These are phyloP conservation scores for Eurypyga helias DNA, from an alignment of 2,113 vertebrate species.

Conservation along the genomic window DNA sequence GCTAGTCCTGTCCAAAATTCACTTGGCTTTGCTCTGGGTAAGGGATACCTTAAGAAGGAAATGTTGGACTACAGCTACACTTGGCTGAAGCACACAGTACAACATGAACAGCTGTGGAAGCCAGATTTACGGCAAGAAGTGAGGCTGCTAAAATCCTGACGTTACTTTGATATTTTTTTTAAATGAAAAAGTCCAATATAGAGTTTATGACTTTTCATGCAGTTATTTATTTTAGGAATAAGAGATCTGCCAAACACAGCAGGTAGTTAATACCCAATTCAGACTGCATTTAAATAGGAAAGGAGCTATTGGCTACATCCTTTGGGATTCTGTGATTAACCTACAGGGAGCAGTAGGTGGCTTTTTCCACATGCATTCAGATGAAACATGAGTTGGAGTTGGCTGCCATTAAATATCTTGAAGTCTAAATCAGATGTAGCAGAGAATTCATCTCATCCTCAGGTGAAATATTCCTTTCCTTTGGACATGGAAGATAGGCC, in stretches of 20 bases:
- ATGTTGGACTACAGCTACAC: slow-evolving; percentile 53
- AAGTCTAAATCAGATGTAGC: background rate
- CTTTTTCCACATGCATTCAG: slow-evolving; percentile 24
- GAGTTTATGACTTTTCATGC: slow-evolving; percentile 68
- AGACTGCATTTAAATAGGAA: slow-evolving; percentile 54
- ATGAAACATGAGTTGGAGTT: background rate
- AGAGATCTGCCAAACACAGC: slow-evolving; percentile 69
- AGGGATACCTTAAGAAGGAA: slow-evolving; percentile 67
- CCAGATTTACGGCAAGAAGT: slow-evolving; percentile 57
- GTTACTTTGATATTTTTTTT: slow-evolving; percentile 60
- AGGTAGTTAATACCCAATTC: slow-evolving; percentile 70
- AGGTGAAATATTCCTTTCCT: background rate
- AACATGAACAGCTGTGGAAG: slow-evolving; percentile 69
- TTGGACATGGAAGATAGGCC: background rate
- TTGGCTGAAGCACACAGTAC: slow-evolving; percentile 60
- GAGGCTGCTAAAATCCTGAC: slow-evolving; percentile 60
- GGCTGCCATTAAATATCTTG: background rate
- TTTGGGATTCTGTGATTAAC: slow-evolving; percentile 56
- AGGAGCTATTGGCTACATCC: slow-evolving; percentile 41
- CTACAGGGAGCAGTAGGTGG: slow-evolving; percentile 13
- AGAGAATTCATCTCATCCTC: background rate
- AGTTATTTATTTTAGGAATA: slow-evolving; percentile 71
- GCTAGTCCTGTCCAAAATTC: slow-evolving; percentile 37
- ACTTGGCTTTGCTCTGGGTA: slow-evolving; percentile 55
- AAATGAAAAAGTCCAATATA: slow-evolving; percentile 64